Evolutionary conservation across 2,113 vertebrate species (phyloP).

Genomic region (Isichthys henryi): DNA sequence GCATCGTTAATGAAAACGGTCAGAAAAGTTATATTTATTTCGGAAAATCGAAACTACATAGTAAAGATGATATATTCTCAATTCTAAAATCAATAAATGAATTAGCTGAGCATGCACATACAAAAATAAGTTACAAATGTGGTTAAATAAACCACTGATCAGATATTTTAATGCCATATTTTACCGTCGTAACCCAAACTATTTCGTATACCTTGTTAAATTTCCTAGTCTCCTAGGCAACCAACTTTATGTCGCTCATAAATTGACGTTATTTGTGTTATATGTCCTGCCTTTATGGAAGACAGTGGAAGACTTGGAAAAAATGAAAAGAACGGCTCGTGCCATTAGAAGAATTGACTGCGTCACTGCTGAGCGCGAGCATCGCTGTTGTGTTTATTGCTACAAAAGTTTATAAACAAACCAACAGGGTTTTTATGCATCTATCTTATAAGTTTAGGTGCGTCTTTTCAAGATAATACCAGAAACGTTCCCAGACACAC

Average conservation of each 20-base stretch:
- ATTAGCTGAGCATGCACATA: neutral
- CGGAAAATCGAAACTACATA: neutral
- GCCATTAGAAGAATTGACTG: neutral
- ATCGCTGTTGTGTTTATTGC: neutral
- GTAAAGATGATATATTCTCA: neutral
- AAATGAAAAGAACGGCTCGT: neutral
- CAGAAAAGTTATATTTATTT: neutral
- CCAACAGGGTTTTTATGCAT: neutral
- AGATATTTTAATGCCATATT: neutral
- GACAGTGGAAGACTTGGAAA: neutral
- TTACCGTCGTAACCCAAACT: neutral
- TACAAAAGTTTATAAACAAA: neutral
- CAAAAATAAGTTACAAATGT: neutral
- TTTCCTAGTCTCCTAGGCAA: neutral
- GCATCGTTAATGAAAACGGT: neutral
- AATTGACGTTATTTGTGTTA: neutral
- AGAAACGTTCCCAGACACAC: neutral
- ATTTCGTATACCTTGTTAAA: neutral
- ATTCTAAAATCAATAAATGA: neutral
- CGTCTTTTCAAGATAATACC: neutral
- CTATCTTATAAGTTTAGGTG: neutral
- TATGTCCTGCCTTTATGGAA: neutral
- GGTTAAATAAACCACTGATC: neutral
- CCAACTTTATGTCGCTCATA: neutral
- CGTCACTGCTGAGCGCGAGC: neutral